phyloP scores from a whole-genome alignment of 2,888 invertebrate species.

The Ariolimax columbianus region DNA sequence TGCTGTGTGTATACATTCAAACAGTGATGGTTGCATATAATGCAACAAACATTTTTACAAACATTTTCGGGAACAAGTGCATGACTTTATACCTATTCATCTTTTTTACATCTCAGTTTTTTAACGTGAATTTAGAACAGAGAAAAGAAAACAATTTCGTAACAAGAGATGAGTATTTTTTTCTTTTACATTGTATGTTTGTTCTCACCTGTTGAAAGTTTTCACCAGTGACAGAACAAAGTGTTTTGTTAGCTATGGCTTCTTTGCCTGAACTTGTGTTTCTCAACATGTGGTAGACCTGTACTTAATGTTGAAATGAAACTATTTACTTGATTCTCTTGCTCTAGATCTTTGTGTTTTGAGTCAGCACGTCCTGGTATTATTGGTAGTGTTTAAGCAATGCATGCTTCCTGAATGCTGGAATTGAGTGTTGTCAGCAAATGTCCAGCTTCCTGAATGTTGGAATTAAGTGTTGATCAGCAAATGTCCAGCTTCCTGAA shows the following conservation, averaged over 20 bases:
- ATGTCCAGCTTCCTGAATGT: no score
- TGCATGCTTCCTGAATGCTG: no score
- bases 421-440: no score
- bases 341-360: no score
- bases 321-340: no score
- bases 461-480: no score
- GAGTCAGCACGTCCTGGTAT: no score
- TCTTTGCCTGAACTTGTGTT: not conserved
- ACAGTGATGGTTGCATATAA: not conserved
- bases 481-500: no score
- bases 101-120: not conserved
- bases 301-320: no score
- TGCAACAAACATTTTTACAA: not conserved
- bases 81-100: not conserved
- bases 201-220: not conserved
- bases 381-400: no score
- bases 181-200: not conserved
- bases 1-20: slow-evolving; percentile 2
- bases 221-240: not conserved
- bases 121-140: not conserved
- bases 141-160: not conserved
- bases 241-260: not conserved
- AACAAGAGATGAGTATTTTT: not conserved
- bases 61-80: not conserved
- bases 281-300: not conserved